These are phyloP conservation scores for Troglohyphantes excavatus DNA, from an alignment of 2,888 invertebrate species.

Conservation along the genomic window DNA sequence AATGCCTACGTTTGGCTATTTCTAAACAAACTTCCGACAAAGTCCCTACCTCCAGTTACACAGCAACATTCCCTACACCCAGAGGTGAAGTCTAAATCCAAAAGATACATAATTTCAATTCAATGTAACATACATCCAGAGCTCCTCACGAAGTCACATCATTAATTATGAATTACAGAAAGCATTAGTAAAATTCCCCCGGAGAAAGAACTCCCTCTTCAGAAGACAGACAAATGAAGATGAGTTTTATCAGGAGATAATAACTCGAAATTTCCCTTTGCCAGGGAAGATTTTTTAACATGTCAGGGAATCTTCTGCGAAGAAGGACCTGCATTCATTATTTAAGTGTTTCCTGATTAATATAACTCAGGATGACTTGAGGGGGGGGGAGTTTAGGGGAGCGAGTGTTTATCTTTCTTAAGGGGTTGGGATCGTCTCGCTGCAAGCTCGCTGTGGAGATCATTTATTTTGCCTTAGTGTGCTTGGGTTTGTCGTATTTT, in stretches of 20 bases:
- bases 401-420: constrained; percentile 34
- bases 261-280: constrained; percentile 10
- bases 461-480: background rate
- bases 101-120: no score
- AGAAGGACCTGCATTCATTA: constrained; percentile 35
- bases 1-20: no score
- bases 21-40: no score
- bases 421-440: constrained; percentile 1
- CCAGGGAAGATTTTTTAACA: constrained; percentile 34
- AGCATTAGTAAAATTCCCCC: constrained; percentile 47
- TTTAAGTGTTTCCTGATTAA: constrained; percentile 46
- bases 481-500: no score
- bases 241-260: constrained; percentile 36
- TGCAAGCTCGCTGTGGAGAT: background rate
- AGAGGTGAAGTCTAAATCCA: no score
- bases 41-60: no score
- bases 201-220: background rate
- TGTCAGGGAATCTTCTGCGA: background rate
- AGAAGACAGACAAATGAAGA: constrained; percentile 22
- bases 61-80: no score
- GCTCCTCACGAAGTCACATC: background rate
- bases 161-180: constrained; percentile 65
- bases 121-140: background rate
- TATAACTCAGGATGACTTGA: background rate
- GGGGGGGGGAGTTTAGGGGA: background rate